Evolutionary conservation across 2,113 vertebrate genomes (phyloP).

Genomic region (Neofelis nebulosa): DNA sequence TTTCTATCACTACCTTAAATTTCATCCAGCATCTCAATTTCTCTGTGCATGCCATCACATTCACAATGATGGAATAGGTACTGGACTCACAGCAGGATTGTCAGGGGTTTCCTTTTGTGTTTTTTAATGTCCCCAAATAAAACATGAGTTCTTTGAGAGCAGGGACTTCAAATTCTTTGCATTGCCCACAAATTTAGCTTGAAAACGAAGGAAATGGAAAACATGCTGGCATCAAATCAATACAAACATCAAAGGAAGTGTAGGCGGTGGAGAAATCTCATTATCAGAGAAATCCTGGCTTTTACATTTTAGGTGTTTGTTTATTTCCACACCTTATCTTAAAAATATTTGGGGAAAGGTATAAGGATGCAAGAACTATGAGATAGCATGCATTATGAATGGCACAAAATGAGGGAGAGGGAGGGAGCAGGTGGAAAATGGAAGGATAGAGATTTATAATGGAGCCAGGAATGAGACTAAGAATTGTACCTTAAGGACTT

Average conservation of each 20-base stretch:
- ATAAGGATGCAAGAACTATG: background rate
- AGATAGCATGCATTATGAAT: background rate
- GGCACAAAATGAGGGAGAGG: background rate
- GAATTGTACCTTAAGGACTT: background rate
- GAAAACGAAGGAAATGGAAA: conserved; percentile 8
- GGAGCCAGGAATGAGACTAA: background rate
- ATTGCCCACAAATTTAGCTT: conserved; percentile 20
- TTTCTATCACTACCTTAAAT: background rate
- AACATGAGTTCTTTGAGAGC: background rate
- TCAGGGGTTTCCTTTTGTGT: background rate
- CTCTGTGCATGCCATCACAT: background rate
- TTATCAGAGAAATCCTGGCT: background rate
- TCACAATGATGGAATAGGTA: background rate
- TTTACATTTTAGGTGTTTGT: background rate
- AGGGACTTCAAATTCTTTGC: conserved; percentile 1
- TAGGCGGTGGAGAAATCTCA: background rate
- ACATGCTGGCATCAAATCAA: background rate
- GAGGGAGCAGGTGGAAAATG: background rate
- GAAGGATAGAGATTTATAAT: background rate
- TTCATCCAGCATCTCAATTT: background rate
- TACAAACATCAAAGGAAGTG: background rate
- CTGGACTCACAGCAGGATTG: background rate
- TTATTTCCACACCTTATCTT: conserved; percentile 13
- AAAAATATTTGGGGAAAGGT: background rate
- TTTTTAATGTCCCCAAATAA: background rate